phyloP scores from a whole-genome alignment of 2,888 invertebrate genomes.

The Machimus rusticus region DNA sequence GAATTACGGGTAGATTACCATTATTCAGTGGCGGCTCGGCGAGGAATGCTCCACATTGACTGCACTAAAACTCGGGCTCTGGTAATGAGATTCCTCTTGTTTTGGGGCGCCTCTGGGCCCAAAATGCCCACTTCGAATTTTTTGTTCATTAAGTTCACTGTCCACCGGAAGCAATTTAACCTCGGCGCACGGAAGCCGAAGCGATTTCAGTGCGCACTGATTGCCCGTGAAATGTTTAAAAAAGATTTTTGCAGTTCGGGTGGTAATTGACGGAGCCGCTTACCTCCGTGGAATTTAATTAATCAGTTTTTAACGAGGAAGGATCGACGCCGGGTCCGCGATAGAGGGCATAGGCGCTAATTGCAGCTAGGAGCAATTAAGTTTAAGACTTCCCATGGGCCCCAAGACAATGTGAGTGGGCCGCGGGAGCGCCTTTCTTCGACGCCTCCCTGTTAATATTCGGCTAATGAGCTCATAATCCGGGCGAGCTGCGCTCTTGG shows the following conservation, averaged over 20 bases:
- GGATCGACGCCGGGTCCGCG: neutral
- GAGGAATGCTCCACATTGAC: neutral
- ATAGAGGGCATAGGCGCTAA: conserved; percentile 24
- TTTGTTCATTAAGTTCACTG: conserved; percentile 36
- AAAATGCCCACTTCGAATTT: neutral
- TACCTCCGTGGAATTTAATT: conserved; percentile 15
- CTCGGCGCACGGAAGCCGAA: conserved; percentile 27
- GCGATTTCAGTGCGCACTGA: conserved; percentile 30
- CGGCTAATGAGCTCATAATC: conserved; percentile 37
- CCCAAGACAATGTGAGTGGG: neutral
- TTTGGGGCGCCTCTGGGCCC: neutral
- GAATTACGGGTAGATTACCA: conserved; percentile 33
- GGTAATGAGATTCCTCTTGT: conserved; percentile 12
- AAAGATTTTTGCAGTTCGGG: neutral
- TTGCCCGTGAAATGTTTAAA: conserved; percentile 20
- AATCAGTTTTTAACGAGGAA: conserved; percentile 28
- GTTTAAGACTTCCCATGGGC: conserved; percentile 33
- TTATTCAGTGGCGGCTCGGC: neutral
- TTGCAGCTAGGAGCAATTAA: conserved; percentile 16
- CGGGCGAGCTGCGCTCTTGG: neutral
- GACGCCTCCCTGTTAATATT: conserved; percentile 11
- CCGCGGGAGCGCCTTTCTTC: neutral
- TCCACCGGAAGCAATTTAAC: conserved; percentile 35
- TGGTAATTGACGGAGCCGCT: conserved; percentile 13
- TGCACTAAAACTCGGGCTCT: neutral